These are phyloP conservation scores for Podarcis lilfordi DNA, from an alignment of 2,797 vertebrate species.

Conservation along the genomic window DNA sequence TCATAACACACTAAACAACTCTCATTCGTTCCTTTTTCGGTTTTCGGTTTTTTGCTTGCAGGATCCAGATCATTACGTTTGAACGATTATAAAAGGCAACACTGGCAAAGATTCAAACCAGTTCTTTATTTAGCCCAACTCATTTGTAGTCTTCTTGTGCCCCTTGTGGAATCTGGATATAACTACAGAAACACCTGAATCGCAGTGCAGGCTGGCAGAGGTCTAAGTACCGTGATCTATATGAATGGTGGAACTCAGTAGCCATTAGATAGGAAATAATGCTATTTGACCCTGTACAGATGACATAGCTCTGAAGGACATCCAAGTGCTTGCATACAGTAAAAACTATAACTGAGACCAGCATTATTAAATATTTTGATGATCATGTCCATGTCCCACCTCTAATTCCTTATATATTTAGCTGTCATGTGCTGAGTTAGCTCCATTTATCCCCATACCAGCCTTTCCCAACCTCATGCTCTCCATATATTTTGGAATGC, in stretches of 20 bases:
- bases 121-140: constrained; percentile 4
- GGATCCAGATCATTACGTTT: constrained; percentile 2
- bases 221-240: neutral
- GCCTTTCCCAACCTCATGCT: no score
- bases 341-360: neutral
- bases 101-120: neutral
- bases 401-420: neutral
- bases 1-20: neutral
- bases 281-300: neutral
- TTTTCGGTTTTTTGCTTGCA: neutral
- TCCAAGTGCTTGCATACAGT: neutral
- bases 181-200: constrained; percentile 14
- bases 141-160: constrained; percentile 18
- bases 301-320: neutral
- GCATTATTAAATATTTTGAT: neutral
- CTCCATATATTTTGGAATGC: no score
- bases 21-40: neutral
- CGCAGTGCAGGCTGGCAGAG: neutral
- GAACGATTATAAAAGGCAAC: constrained; percentile 1
- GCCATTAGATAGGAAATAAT: neutral
- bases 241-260: neutral
- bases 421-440: neutral
- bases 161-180: constrained; percentile 20
- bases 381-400: neutral
- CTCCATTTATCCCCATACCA: neutral